Base-by-base conservation (phyloP, 2,113 vertebrate species). In the Trogon surrucura region DNA sequence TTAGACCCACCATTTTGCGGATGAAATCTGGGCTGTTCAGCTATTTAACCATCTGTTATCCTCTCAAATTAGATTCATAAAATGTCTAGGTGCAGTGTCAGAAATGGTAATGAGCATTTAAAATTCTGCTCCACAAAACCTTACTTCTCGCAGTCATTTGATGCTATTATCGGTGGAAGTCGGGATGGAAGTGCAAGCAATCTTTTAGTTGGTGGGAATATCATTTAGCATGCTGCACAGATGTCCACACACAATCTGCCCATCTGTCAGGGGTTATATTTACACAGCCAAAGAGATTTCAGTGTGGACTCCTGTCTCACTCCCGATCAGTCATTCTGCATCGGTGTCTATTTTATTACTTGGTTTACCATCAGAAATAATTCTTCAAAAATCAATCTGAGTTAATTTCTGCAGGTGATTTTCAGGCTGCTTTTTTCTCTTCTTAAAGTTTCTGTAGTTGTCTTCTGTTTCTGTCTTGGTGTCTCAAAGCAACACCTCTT, bases 41-140 rank as follows among this genome's bases (percentile, higher is more conserved):
- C 34, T 93, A 57, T 70, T 80, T 78, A 90, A 74, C 61, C 66
- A 86, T 85, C 66, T 88, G 54, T 83, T 93, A 64, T 26, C 20
- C 21, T 64, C 29, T 34, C 45, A 95, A 19, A 91, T 84, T 70
- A 74, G 51, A 66, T 57, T 74, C 34, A 74, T 74, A 74, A 84
- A 85, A 78, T 41, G 44, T 70, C 48, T 94, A 54, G 47, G 44
- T 82, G 51, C n/a, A 47, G 45, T 58, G 36, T 77, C 61, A 93
- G 54, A 48, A 95, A 66, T 34, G 17, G 10, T 70, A 88, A 93
- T 80, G 27, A 79, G n/a, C n/a, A 50, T 69, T 78, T 93, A 64
- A 94, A 91, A 91, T 95, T 93, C 85, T 80, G 19, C 51, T 96
- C 36, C 60, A 71, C 36, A 85, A 51, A 70, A 51, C n/a, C 29